These are phyloP conservation scores for Cochlearius cochlearius DNA, from an alignment of 2,113 vertebrate genomes.

Conservation along the genomic window DNA sequence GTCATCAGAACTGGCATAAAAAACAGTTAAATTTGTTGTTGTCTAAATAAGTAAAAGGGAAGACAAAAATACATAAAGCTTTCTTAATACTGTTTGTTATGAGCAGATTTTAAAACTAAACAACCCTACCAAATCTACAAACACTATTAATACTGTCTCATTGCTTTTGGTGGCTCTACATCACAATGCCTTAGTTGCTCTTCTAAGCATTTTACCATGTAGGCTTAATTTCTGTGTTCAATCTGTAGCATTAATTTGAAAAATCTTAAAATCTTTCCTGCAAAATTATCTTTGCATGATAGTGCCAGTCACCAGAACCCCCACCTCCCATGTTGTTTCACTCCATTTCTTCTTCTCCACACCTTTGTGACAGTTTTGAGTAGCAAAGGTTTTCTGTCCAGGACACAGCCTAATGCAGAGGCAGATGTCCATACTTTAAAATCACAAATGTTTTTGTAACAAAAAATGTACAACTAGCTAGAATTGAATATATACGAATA, in stretches of 20 bases:
- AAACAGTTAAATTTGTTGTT: conserved; percentile 35
- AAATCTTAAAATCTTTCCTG: conserved; percentile 31
- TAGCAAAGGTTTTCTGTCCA: conserved; percentile 23
- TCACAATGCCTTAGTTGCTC: neutral
- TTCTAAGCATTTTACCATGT: neutral
- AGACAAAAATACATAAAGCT: conserved; percentile 2
- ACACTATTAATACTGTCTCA: neutral
- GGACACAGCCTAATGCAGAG: neutral
- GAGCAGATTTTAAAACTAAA: neutral
- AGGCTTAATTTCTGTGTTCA: neutral
- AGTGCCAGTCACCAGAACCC: neutral
- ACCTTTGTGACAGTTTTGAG: conserved; percentile 11
- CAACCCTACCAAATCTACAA: conserved; percentile 4
- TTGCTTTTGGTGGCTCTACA: neutral
- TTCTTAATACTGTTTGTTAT: conserved; percentile 29
- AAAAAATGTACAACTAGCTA: neutral
- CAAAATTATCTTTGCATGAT: neutral
- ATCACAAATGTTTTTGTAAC: neutral
- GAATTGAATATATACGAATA: neutral
- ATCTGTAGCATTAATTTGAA: conserved; percentile 24
- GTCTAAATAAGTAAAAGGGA: conserved; percentile 27
- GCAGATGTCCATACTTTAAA: neutral
- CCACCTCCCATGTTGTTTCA: neutral
- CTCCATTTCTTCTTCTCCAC: neutral
- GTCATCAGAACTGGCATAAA: conserved; percentile 29